Base-by-base conservation (phyloP, 1,140 invertebrate species). In the Chrysomallon squamiferum region DNA sequence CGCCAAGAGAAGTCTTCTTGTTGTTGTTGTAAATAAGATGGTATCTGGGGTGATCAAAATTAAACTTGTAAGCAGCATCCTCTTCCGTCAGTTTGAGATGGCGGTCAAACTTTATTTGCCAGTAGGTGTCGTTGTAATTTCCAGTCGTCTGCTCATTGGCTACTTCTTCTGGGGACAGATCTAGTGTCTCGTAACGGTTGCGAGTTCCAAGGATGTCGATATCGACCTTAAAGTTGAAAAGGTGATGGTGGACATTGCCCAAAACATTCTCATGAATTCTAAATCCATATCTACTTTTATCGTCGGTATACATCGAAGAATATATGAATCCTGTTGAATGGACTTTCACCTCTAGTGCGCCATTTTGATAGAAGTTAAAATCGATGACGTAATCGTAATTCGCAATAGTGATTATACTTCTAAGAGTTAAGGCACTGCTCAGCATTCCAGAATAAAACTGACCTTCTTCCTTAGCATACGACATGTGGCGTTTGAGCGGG, bases 371-470 rank as follows among this genome's bases (percentile, higher is more conserved):
- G 32, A 83, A 81, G n/a, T 76, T 72, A 38, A 72, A 80, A 66
- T 83, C 81, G 3, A 80, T 62, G 6, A 83, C 73, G 50, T 83
- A 81, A 62, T 83, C 79, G 38, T 80, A 81, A 67, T 81, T 81
- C 25, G 61, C 58, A n/a, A 80, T 62, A 11, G 75, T 75, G 2
- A 72, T 20, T 15, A 77, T 72, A 15, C 74, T 75, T 15, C 81
- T 56, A 7, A 83, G 56, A 9, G 71, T 68, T 2, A 83, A 65
- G 9, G 74, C 78, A 45, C 71, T 66, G 54, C 76, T 73, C 43
- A 65, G 33, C 68, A 79, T 72, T 0, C 78, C 78, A 13, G 65
- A 69, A 57, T 77, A 79, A 30, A 78, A 78, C 20, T 59, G 57
- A 1, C 70, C 69, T 22, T 62, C 58, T 5, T 22, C 54, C n/a